A percentile compares a stretch with the other conserved stretches of the same genome.
These are phyloP conservation scores for Carassius carassius DNA, from an alignment of 2,113 vertebrate genomes.

Conservation along the genomic window DNA sequence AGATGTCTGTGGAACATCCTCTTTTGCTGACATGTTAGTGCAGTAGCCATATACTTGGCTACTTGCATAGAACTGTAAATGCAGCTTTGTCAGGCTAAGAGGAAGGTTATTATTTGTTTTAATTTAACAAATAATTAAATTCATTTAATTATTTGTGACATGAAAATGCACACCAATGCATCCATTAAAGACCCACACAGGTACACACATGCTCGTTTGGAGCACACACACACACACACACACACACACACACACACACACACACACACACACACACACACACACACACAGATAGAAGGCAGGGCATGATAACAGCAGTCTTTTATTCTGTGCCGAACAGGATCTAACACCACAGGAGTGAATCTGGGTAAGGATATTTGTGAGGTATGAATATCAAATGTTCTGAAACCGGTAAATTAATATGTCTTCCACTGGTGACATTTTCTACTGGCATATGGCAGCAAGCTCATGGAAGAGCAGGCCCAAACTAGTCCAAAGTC, in stretches of 20 bases:
- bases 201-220: constrained; percentile 12
- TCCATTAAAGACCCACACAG: constrained; percentile 21
- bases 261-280: not conserved
- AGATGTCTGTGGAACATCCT: too few relatives aligned
- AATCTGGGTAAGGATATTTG: constrained; percentile 87
- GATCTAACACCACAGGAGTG: constrained; percentile 82
- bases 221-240: constrained; percentile 15
- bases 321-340: constrained; percentile 81
- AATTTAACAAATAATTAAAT: too few relatives aligned
- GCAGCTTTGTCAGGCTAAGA: constrained; percentile 86
- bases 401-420: constrained; percentile 93
- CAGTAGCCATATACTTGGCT: constrained; percentile 69
- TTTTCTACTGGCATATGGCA: constrained; percentile 96
- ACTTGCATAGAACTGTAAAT: constrained; percentile 84
- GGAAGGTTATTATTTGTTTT: constrained; percentile 83
- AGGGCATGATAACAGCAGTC: constrained; percentile 84
- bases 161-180: constrained; percentile 75
- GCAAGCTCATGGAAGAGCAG: constrained; percentile 89
- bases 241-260: constrained; percentile 23
- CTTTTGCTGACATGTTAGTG: too few relatives aligned
- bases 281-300: constrained; percentile 34
- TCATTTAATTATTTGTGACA: constrained; percentile 65
- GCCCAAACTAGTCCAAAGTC: too few relatives aligned
- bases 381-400: constrained; percentile 94
- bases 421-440: constrained; percentile 98